Conservation (phyloP, 2,113 vertebrate species). For the Proteles cristata region DNA sequence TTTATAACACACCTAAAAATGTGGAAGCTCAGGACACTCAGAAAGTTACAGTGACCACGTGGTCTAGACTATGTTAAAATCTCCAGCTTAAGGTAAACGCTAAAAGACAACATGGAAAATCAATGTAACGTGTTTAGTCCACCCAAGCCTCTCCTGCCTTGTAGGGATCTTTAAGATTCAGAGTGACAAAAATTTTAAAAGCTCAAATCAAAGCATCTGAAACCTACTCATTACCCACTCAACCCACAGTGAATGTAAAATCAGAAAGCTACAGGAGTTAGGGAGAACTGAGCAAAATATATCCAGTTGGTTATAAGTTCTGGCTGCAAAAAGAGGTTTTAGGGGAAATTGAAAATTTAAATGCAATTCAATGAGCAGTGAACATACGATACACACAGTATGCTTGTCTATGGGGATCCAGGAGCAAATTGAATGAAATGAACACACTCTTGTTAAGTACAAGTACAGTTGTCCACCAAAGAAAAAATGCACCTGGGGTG, state of each 20-base stretch:
- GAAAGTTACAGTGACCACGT: background rate
- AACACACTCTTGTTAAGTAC: background rate
- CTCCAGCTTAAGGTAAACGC: background rate
- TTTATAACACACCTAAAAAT: background rate
- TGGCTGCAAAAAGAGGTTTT: conserved; percentile 50
- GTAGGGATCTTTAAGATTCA: background rate
- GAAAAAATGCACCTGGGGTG: background rate
- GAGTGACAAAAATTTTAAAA: background rate
- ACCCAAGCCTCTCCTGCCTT: background rate
- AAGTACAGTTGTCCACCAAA: background rate
- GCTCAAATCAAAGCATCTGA: conserved; percentile 22
- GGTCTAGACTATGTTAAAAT: background rate
- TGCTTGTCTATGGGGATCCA: background rate
- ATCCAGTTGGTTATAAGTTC: conserved; percentile 37
- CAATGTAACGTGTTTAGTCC: background rate
- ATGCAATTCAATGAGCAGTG: background rate
- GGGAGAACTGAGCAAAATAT: conserved; percentile 14
- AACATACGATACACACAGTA: conserved; percentile 21
- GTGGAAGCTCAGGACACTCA: background rate
- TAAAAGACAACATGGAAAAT: background rate
- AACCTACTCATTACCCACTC: conserved; percentile 27
- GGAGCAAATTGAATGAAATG: background rate
- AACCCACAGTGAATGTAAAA: conserved; percentile 22
- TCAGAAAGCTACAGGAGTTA: conserved; percentile 7
- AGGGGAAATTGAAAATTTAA: conserved; percentile 53